Evolutionary conservation across 53 echinoderm and acorn worm genomes (phyloP), one percentile per base, ranked within the genome.

Genomic region (Zoroaster sp.): DNA sequence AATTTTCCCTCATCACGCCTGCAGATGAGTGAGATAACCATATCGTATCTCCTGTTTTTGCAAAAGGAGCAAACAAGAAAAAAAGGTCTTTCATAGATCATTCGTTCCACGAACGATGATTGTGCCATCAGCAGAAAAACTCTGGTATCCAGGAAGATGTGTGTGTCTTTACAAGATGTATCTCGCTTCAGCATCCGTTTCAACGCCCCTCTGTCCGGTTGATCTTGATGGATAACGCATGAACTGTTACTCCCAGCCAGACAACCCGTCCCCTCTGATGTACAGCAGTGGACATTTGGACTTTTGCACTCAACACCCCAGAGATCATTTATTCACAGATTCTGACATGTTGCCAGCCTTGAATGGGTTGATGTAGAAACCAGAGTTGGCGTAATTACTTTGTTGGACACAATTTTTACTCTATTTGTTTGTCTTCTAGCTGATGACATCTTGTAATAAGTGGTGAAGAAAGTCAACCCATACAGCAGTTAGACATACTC

Each of bases 351-450:
- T 81, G 31, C 30, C 43, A 28, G 67, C 67, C 35, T 7, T 66
- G 31, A 18, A 65, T 40, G n/a, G 41, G 12, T 67, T 42, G 36
- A 78, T 36, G 36, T 12, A 23, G 41, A 40, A 15, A 11, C 5
- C 40, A 36, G 80, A 66, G 38, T 66, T 81, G 66, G 66, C 66
- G 66, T 81, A 67, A 81, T 81, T 81, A 66, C 81, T 43, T 59
- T 59, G n/a, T 36, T 55, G 21, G 46, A 55, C 59, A 40, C 81
- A 40, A 66, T 67, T 66, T 81, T 20, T 13, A 66, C 66, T 67
- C 28, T 66, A 66, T 81, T 81, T 41, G 79, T 79, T 31, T 77
- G 46, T 47, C 42, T 28, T 47, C 76, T 31, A 76, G 51, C 76
- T 76, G 51, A 45, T 51, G 76, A 76, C 76, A 76, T 30, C 35